Evolutionary conservation across 2,113 vertebrate species (phyloP), one percentile per base, ranked within the genome.

Genomic region (Tupaia tana): DNA sequence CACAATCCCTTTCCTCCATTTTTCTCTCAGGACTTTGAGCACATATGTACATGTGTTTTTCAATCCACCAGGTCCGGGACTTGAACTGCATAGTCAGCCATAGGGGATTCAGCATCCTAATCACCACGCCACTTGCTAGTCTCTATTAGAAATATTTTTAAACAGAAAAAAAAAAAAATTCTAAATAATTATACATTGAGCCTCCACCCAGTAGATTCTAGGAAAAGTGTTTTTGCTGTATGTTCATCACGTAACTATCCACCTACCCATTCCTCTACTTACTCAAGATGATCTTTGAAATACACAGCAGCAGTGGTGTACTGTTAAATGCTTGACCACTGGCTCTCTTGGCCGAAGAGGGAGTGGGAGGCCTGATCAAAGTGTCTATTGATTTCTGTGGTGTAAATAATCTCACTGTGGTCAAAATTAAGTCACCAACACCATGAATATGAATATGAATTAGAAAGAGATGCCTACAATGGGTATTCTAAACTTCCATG

Each of bases 151-250:
- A 66, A 63, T 84, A 64, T 24, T 25, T 88, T 75, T 18, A 69
- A 77, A 78, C 20, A 52, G 24, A 84, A 29, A 69, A 56, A 89
- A 80, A 59, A 84, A 29, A 69, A 56, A 89, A 80, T 54, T 67
- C 43, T 66, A 81, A 58, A 25, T 73, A 43, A 52, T 31, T 56
- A 20, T 16, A 20, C 19, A 22, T 6, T 64, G 12, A 67, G 15
- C 13, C 11, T 63, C 14, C 8, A 64, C 29, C 11, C 24, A 58
- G 22, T 43, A 66, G n/a, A 66, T 56, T 58, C 59, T 56, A 29
- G n/a, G 63, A 88, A 43, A 63, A 80, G 34, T 7, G 20, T 73
- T 81, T 43, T 52, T 77, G 59, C 25, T 85, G 13, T 16, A 3
- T 73, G 82, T 56, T 90, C 79, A 27, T 34, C n/a, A 59, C 29